Percentiles rank a stretch among this genome's conserved stretches.
These are phyloP conservation scores for Apomyelois bistriatella DNA, from an alignment of 2,888 invertebrate genomes.

Conservation along the genomic window DNA sequence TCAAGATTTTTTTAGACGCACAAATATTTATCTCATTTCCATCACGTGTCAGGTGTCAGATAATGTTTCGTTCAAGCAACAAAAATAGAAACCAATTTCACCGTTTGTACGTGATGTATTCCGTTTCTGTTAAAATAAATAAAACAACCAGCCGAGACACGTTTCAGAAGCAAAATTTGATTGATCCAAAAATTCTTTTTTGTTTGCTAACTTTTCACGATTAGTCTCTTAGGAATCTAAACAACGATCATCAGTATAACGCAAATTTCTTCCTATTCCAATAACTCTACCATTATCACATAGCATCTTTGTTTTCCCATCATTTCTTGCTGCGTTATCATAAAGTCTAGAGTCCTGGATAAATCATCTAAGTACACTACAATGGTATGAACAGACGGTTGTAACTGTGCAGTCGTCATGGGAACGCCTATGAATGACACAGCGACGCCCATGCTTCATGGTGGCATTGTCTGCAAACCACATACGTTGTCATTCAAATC, in stretches of 20 bases:
- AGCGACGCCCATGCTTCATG: constrained; percentile 35
- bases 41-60: constrained; percentile 22
- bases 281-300: constrained; percentile 26
- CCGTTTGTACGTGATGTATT: neutral
- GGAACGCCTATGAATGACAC: constrained; percentile 42
- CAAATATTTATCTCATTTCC: constrained; percentile 24
- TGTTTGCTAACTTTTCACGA: neutral
- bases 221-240: neutral
- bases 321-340: constrained; percentile 24
- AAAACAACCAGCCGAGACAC: neutral
- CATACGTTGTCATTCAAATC: constrained; percentile 4
- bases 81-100: constrained; percentile 24
- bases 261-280: constrained; percentile 32
- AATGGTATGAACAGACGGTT: constrained; percentile 41
- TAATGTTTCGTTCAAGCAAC: constrained; percentile 20
- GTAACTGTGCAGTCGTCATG: constrained; percentile 58
- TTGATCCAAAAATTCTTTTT: neutral
- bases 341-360: constrained; percentile 33
- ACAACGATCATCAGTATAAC: constrained; percentile 28
- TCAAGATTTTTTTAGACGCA: neutral
- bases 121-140: neutral
- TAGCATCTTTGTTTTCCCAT: constrained; percentile 21
- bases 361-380: constrained; percentile 30
- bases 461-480: constrained; percentile 27
- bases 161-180: neutral